Base-by-base conservation (phyloP, 1,140 invertebrate species). In the Stegodyphus dumicola region DNA sequence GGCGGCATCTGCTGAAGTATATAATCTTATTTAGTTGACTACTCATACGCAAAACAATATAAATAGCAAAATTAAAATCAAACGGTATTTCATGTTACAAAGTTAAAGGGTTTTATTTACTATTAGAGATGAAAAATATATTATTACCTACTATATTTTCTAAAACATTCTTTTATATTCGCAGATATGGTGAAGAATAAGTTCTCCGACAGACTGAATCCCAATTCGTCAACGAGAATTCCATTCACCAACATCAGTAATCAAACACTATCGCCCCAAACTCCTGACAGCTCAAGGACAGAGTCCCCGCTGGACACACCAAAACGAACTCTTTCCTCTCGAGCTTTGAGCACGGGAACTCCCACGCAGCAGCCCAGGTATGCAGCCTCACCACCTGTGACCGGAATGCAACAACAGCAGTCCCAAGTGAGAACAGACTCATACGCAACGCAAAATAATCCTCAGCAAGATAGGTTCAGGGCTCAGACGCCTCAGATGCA, bases 241-340 rank as follows among this genome's bases (percentile, higher is more conserved):
- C 83, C 83, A 17, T 85, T 85, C 7, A 48, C 83, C 6, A 85
- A 85, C 33, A 52, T 85, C 66, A 85, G 83, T 18, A 85, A 85
- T 73, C 83, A 85, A 18, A 77, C 66, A 4, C 76, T 85, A 9
- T 77, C 74, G 0, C 49, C 66, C 6, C 52, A 85, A 6, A 77
- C 67, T 5, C 83, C 83, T 9, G 67, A 71, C 52, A 54, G 73
- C 17, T 67, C 60, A 15, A 52, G 75, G 11, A 85, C 74, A 7
- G 83, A 85, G 6, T 77, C 75, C 6, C 49, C 75, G 1, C 7
- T 85, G 15, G 83, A 73, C 54, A 6, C 51, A 48, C 60, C 83
- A 2, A 48, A 67, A 71, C 33, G 51, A 48, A 83, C 71, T 17
- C 18, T 83, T 3, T 83, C 79, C 10, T 6, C 56, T 15, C 33